These are phyloP conservation scores for Myripristis murdjan DNA, from an alignment of 2,797 vertebrate genomes.

Conservation along the genomic window DNA sequence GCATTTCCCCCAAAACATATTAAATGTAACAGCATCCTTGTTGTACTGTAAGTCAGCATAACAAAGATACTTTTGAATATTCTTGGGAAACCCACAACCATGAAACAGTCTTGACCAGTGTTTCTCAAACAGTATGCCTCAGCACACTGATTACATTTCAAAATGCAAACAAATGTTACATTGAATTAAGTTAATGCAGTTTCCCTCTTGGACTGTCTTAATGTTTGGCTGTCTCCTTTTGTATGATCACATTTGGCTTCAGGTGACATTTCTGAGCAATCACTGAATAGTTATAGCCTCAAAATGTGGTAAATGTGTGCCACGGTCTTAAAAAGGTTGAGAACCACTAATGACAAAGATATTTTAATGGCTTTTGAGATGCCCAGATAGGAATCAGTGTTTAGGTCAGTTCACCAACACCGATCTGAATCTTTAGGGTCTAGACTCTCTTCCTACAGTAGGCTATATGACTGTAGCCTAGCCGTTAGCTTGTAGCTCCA, in stretches of 20 bases:
- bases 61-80: not conserved
- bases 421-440: conserved; percentile 54
- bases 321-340: conserved; percentile 38
- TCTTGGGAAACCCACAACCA: conserved; percentile 15
- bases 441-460: conserved; percentile 52
- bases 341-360: conserved; percentile 55
- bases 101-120: conserved; percentile 12
- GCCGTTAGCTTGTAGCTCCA: conserved; percentile 23
- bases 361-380: conserved; percentile 63
- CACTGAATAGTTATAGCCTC: conserved; percentile 46
- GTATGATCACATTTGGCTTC: conserved; percentile 58
- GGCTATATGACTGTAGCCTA: conserved; percentile 47
- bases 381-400: conserved; percentile 45
- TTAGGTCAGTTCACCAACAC: conserved; percentile 33
- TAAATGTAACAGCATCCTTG: not conserved
- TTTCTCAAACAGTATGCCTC: conserved; percentile 56
- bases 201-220: conserved; percentile 46
- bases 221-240: conserved; percentile 53
- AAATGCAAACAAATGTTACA: conserved; percentile 71
- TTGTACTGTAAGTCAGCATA: not conserved
- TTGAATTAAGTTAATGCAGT: conserved; percentile 70
- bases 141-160: conserved; percentile 69
- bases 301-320: conserved; percentile 25
- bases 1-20: conserved; percentile 4
- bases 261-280: conserved; percentile 70